Percentiles rank a stretch among this genome's conserved stretches.
These are phyloP conservation scores for Invenusta paracnida DNA, from an alignment of 2,888 invertebrate species.

Conservation along the genomic window DNA sequence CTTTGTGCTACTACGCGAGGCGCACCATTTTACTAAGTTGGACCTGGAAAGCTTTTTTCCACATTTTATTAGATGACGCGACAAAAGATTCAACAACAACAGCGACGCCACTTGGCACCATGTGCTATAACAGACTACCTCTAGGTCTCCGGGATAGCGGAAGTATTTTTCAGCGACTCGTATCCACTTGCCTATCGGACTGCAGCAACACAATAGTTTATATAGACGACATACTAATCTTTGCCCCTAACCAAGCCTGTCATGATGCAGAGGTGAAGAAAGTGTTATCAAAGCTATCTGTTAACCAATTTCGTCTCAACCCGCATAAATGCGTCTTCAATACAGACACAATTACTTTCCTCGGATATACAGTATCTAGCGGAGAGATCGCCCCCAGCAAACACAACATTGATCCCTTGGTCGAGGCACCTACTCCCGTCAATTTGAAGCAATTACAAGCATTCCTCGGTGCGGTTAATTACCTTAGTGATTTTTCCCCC, in stretches of 20 bases:
- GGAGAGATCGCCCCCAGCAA: neutral
- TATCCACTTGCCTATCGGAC: neutral
- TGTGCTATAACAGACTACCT: neutral
- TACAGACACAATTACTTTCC: neutral
- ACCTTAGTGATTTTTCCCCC: neutral
- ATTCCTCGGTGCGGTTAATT: neutral
- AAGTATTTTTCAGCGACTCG: neutral
- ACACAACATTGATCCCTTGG: neutral
- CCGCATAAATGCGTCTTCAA: neutral
- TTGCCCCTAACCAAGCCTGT: neutral
- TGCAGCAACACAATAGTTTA: neutral
- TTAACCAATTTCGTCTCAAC: neutral
- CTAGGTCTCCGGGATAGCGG: neutral
- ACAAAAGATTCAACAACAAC: neutral
- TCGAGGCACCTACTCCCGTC: neutral
- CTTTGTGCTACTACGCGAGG: neutral
- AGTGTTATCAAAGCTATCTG: neutral
- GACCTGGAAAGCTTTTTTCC: neutral
- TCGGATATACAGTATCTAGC: neutral
- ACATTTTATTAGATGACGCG: neutral
- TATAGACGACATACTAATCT: neutral
- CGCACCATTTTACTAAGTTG: neutral
- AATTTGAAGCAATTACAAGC: neutral
- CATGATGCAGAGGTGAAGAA: neutral
- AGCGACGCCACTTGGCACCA: neutral